Evolutionary conservation across 2,888 invertebrate species (phyloP).

Genomic region (Timema cristinae): DNA sequence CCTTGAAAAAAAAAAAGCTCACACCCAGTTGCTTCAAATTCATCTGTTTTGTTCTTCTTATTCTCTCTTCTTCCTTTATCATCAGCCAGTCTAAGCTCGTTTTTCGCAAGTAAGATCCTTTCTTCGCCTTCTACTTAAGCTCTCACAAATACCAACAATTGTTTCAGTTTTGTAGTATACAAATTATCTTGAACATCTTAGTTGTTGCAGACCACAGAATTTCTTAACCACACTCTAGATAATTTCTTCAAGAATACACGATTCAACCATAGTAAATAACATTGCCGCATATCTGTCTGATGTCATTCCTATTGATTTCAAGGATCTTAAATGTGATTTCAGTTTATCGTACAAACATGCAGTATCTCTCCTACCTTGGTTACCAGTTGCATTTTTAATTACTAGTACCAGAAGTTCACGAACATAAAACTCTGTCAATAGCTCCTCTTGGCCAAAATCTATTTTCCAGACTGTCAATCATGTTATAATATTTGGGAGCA

Average conservation of each 20-base stretch:
- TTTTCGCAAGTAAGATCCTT: neutral
- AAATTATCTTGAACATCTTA: neutral
- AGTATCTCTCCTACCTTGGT: neutral
- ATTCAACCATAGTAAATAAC: neutral
- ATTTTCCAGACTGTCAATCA: slow-evolving; percentile 24
- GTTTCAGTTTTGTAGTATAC: neutral
- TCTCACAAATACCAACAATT: neutral
- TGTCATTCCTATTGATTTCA: neutral
- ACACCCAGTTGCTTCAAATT: neutral
- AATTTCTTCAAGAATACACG: neutral
- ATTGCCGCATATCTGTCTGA: neutral
- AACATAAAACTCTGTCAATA: slow-evolving; percentile 2
- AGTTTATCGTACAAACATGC: neutral
- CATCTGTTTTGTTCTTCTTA: neutral
- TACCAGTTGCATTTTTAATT: neutral
- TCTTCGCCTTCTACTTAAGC: neutral
- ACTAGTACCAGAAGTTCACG: neutral
- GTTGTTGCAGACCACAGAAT: neutral
- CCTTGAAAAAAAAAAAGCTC: neutral
- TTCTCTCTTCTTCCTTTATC: neutral
- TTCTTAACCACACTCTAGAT: neutral
- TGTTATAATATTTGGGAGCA: slow-evolving; percentile 36
- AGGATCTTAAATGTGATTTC: neutral
- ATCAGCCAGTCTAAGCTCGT: neutral
- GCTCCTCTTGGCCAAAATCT: neutral